These are phyloP conservation scores for Idaea straminata DNA, from an alignment of 2,888 invertebrate genomes.

Conservation along the genomic window DNA sequence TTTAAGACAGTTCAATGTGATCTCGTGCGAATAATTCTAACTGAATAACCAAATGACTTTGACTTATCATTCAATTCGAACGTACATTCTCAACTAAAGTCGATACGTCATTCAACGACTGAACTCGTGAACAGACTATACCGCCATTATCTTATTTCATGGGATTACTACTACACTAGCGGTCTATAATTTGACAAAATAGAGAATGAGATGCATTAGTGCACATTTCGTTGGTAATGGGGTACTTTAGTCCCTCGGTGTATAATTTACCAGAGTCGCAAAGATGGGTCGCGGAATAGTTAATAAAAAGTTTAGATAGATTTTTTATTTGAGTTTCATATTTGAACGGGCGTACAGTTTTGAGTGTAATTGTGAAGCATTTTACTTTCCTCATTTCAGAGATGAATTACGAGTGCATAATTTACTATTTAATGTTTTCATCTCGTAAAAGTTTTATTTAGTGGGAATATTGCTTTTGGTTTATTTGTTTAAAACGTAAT, in stretches of 20 bases:
- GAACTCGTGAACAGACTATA: conserved; percentile 32
- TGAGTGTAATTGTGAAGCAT: conserved; percentile 15
- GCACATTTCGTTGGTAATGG: conserved; percentile 71
- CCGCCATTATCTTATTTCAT: conserved; percentile 56
- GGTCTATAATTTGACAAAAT: conserved; percentile 77
- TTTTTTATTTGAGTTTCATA: conserved; percentile 48
- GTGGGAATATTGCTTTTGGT: not conserved
- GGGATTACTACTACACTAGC: conserved; percentile 54
- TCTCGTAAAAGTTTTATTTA: not conserved
- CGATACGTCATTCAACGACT: conserved; percentile 4
- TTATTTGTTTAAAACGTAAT: not conserved
- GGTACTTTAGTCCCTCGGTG: conserved; percentile 56
- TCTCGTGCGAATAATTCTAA: no score
- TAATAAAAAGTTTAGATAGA: conserved; percentile 56
- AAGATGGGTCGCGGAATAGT: conserved; percentile 56
- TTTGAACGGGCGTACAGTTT: conserved; percentile 33
- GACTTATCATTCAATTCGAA: no score
- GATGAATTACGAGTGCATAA: not conserved
- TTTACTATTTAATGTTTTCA: not conserved
- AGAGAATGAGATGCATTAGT: conserved; percentile 79
- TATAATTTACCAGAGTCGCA: conserved; percentile 73
- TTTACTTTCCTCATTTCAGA: not conserved
- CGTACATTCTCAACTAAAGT: not conserved
- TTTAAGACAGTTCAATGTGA: no score
- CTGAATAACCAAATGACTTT: no score